Conservation (phyloP, 1,140 invertebrate genomes). For the Lucilia sericata region DNA sequence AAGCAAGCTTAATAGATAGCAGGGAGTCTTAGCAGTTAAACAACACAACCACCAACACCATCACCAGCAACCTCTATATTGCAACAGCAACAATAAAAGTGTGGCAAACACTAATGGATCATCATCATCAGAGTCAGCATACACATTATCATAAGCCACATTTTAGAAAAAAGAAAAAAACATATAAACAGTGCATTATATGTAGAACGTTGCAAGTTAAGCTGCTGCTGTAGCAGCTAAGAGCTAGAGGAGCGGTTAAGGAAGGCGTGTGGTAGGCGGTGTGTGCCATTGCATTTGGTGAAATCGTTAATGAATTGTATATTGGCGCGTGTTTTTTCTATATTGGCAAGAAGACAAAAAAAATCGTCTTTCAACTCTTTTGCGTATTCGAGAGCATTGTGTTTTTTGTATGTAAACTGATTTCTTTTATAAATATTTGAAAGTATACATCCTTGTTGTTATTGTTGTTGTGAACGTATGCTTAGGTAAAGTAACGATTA, state of each 20-base stretch:
- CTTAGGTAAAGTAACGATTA: slow-evolving; percentile 46
- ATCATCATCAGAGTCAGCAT: slow-evolving; percentile 24
- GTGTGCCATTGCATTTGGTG: slow-evolving; percentile 20
- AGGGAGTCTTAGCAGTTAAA: not conserved
- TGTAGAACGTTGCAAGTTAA: too few species aligned
- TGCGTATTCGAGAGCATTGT: slow-evolving; percentile 33
- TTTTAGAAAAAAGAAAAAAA: not conserved
- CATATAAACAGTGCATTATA: not conserved
- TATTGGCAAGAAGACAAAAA: not conserved
- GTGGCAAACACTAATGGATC: slow-evolving; percentile 33
- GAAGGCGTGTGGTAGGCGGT: slow-evolving; percentile 28
- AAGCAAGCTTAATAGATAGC: slow-evolving; percentile 28
- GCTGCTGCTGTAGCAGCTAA: not conserved
- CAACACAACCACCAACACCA: not conserved
- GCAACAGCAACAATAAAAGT: not conserved
- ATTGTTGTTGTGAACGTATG: slow-evolving; percentile 34
- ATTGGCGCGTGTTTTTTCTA: slow-evolving; percentile 39
- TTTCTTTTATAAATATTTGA: slow-evolving; percentile 37
- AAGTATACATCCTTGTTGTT: slow-evolving; percentile 33
- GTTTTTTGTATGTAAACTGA: not conserved
- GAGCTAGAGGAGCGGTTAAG: not conserved
- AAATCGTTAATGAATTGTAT: slow-evolving; percentile 43
- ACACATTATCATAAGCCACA: slow-evolving; percentile 17
- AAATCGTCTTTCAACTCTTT: slow-evolving; percentile 27
- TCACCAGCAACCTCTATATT: too few species aligned